Conservation (phyloP, 2,888 invertebrate genomes). For the Metacarcinus magister region DNA sequence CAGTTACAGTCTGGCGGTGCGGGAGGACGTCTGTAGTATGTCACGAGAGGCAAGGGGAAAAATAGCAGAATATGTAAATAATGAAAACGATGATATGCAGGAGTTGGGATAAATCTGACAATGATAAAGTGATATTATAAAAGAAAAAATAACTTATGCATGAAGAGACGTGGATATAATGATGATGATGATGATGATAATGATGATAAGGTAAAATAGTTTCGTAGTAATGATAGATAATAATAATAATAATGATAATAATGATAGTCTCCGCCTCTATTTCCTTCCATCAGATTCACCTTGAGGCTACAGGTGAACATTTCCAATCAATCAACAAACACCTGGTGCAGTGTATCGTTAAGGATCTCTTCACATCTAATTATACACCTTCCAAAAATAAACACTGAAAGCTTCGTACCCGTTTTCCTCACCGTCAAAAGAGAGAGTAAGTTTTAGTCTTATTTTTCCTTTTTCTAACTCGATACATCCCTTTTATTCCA, state of each 20-base stretch:
- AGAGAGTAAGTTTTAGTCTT: too few relatives aligned
- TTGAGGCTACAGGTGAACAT: not conserved
- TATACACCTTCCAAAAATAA: not conserved
- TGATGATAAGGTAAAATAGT: not conserved
- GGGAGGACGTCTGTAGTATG: not conserved
- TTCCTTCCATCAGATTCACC: not conserved
- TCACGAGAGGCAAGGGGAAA: not conserved
- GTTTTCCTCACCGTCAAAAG: not conserved
- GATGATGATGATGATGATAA: not conserved
- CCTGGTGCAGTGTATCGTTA: not conserved
- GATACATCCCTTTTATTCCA: not conserved
- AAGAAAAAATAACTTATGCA: not conserved
- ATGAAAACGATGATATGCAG: not conserved
- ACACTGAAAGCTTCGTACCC: not conserved
- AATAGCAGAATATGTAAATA: not conserved
- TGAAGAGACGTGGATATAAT: not conserved
- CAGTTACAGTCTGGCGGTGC: not conserved
- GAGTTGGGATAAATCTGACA: not conserved
- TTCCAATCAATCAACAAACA: not conserved
- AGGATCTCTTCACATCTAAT: not conserved
- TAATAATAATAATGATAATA: not conserved
- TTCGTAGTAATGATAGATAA: not conserved
- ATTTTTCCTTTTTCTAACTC: too few relatives aligned
- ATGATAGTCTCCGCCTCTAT: not conserved
- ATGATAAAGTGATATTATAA: not conserved